Conservation (phyloP, 2,113 vertebrate genomes). For the Oxyura jamaicensis region DNA sequence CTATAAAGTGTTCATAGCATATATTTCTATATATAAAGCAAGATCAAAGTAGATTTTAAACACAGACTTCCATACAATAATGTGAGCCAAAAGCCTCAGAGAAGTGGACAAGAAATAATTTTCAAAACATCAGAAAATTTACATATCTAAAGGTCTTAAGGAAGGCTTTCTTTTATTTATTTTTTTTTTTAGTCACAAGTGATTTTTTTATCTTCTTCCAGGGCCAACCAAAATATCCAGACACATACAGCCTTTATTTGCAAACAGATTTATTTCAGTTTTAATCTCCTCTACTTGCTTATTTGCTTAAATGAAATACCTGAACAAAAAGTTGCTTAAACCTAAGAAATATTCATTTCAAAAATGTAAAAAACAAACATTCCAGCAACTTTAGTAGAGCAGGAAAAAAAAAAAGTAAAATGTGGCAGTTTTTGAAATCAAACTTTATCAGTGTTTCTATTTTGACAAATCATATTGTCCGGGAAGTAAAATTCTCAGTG, state of each 20-base stretch:
- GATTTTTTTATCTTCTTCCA: neutral
- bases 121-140: neutral
- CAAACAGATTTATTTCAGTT: neutral
- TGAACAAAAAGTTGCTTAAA: neutral
- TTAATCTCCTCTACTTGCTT: neutral
- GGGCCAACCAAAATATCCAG: neutral
- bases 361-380: neutral
- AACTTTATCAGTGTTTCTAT: neutral
- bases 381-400: neutral
- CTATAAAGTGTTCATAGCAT: neutral
- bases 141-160: neutral
- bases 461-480: neutral
- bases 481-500: neutral
- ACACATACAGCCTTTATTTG: neutral
- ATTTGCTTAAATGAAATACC: neutral
- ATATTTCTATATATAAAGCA: neutral
- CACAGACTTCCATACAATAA: neutral
- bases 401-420: neutral
- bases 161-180: too few species aligned
- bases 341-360: neutral
- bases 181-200: accelerated
- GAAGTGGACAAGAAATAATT: neutral
- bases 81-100: neutral
- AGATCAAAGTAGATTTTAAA: neutral
- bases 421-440: neutral